Evolutionary conservation across 2,113 vertebrate species (phyloP), one percentile per base, ranked within the genome.

Genomic region (Carassius auratus): DNA sequence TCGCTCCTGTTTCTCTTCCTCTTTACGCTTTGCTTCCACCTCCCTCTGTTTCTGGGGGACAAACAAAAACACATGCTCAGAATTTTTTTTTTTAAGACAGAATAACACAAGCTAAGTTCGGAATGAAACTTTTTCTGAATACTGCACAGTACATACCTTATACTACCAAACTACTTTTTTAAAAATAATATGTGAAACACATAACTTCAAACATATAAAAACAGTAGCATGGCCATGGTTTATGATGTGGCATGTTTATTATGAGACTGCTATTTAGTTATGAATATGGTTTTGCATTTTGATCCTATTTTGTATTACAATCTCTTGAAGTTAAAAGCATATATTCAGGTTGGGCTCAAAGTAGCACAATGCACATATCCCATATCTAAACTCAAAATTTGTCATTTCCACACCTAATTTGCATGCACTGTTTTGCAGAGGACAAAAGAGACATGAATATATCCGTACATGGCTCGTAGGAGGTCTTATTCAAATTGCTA

Each of bases 11-110:
- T 92, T 92, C 42, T 96, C 95, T 1, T 92, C 89, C 85, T 93
- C 91, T 71, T 91, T 89, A 62, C 92, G 90, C 9, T 87, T 90
- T 50, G 85, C 90, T 83, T 95, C 94, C 78, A 93, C 74, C 81
- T 95, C 94, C 5, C 93, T 89, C 26, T 94, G 94, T 14, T 93
- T 92, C 94, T 96, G 83, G 64, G 3, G 17, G 0, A 87, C 12
- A 73, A 9, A 61, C 26, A 36, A 14, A 61, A n/a, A 55, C 45
- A 26, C 12, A 62, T 76, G 21, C 50, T 59, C 57, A 59, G 19
- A 59, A 17, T 9, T 15, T 8, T 48, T 8, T 48, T 76, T 30
- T 30, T 30, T 2, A n/a, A 42, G 0, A 10, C 3, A 12, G 30
- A 38, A 19, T 36, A 52, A 17, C 45, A 50, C 21, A 17, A 13